Base-by-base conservation (phyloP, 2,797 vertebrate genomes). In the Rhinoraja longicauda region DNA sequence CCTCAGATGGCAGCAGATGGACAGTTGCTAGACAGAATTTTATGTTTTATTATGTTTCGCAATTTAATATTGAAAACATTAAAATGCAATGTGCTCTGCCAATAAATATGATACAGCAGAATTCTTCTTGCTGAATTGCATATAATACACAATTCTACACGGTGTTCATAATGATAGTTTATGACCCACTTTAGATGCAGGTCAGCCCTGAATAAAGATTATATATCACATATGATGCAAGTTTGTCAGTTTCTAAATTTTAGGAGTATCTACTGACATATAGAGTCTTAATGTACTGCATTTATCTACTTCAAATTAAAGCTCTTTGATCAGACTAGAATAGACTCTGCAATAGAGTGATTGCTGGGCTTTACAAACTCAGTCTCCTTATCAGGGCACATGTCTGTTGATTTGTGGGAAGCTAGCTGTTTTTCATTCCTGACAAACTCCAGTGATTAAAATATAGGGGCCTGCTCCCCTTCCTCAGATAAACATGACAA, bases 391-490 rank as follows among this genome's bases (percentile, higher is more conserved):
- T 97, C 97, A 96, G 97, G 96, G 97, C 97, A 96, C 97, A 97
- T 96, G 97, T 97, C 96, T 96, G 96, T 96, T 97, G 97, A 97
- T 97, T 97, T 97, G 97, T 97, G 96, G 96, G 96, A 96, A 97
- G 96, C 96, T 95, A 96, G 95, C 96, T 97, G 97, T 97, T 97
- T 97, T 97, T 97, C 93, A 96, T 97, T 97, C 96, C 96, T 97
- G 97, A 97, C 97, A 97, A 97, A 97, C 96, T 95, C 97, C 97
- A 97, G 97, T 97, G 97, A 97, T 97, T 97, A 97, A 96, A 97
- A 97, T 97, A 96, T 97, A 97, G 96, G 97, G 96, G 96, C 96
- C 97, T 96, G 96, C 96, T 97, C 96, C 96, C 95, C 96, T 95
- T 96, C 95, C 95, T 95, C 96, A 97, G 97, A 97, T 97, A 97